A percentile compares a stretch with the other conserved stretches of the same genome.
phyloP scores from a whole-genome alignment of 1,140 invertebrate genomes.

The Onthophagus taurus region DNA sequence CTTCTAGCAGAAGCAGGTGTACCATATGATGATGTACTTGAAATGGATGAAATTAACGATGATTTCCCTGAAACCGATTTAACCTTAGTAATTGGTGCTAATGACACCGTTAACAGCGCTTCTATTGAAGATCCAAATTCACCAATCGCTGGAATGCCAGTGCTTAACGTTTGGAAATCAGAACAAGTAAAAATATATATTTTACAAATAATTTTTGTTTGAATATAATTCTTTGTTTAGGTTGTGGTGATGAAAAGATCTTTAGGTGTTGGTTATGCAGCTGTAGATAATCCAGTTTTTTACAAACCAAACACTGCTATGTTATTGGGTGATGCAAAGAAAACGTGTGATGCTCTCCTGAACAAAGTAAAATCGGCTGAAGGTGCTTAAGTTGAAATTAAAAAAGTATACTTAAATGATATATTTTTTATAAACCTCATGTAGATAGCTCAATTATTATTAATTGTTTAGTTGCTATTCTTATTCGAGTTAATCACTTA shows the following conservation, averaged over 20 bases:
- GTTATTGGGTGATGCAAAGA: conserved; percentile 88
- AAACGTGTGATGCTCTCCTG: conserved; percentile 76
- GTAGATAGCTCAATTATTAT: no score
- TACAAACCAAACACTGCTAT: conserved; percentile 84
- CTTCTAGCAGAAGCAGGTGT: conserved; percentile 87
- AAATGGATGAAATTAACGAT: conserved; percentile 92
- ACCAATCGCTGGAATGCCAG: conserved; percentile 89
- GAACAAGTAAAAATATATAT: conserved; percentile 52
- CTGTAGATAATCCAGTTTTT: conserved; percentile 89
- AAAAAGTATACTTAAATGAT: background rate
- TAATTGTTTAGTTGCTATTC: no score
- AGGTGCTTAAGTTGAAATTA: conserved; percentile 5
- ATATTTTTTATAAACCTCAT: background rate
- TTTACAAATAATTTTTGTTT: background rate
- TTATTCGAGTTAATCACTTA: no score
- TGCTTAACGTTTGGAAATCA: conserved; percentile 77
- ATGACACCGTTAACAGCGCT: conserved; percentile 87
- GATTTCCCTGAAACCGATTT: conserved; percentile 80
- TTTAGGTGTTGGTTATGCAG: conserved; percentile 72
- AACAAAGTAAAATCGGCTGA: conserved; percentile 47
- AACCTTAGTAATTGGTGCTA: conserved; percentile 81
- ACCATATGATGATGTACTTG: conserved; percentile 82
- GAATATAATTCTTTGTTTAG: conserved; percentile 37
- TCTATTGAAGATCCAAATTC: conserved; percentile 86
- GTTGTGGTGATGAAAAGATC: conserved; percentile 88